Conservation (phyloP, 2,888 invertebrate genomes). For the Tortrix viridana region DNA sequence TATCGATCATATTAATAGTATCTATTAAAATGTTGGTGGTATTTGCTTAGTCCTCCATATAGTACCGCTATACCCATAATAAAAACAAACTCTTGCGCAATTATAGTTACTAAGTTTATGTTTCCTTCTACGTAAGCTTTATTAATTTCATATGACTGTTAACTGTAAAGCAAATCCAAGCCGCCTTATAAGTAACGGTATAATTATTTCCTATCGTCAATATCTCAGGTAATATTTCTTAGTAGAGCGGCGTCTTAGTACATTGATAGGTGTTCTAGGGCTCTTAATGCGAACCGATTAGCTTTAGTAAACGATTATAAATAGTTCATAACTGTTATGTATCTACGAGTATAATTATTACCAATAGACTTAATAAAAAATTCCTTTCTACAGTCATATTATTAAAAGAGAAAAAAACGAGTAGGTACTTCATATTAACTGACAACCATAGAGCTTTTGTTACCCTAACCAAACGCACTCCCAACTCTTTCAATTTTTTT, state of each 20-base stretch:
- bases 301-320: too few species aligned
- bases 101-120: slow-evolving; percentile 16
- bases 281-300: not conserved
- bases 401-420: too few species aligned
- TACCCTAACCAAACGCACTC: slow-evolving; percentile 22
- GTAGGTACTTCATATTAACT: slow-evolving; percentile 10
- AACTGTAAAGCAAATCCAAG: slow-evolving; percentile 12
- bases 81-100: slow-evolving; percentile 1
- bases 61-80: not conserved
- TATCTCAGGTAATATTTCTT: not conserved
- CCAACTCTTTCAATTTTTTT: slow-evolving; percentile 32
- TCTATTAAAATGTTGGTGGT: too few species aligned
- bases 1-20: not conserved
- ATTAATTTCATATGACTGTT: slow-evolving; percentile 5
- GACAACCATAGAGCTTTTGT: slow-evolving; percentile 33
- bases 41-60: too few species aligned
- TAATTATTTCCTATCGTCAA: slow-evolving; percentile 1
- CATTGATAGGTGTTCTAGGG: not conserved
- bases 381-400: too few species aligned
- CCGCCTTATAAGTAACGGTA: slow-evolving; percentile 1
- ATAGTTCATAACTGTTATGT: too few species aligned
- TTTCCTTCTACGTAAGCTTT: not conserved
- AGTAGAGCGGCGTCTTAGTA: not conserved
- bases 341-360: too few species aligned
- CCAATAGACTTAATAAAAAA: too few species aligned